Base-by-base conservation (phyloP, 2,797 vertebrate genomes). In the Lacerta viridis region DNA sequence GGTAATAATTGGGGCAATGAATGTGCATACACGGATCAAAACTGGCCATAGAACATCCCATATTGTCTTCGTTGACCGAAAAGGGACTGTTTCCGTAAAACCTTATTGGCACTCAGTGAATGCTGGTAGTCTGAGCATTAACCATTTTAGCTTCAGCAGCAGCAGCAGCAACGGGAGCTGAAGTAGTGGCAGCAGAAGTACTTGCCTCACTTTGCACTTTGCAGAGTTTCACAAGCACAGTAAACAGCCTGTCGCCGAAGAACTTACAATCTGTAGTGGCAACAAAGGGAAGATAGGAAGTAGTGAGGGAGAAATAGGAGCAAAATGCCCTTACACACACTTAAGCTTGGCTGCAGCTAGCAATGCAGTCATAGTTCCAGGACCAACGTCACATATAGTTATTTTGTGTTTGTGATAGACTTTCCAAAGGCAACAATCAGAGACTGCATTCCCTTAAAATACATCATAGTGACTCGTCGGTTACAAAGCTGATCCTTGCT, bases 361-460 rank as follows among this genome's bases (percentile, higher is more conserved):
- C 82, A 75, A 87, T 25, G 23, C 4, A 61, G 50, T 80, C 36
- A 64, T 25, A 81, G 50, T 33, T 64, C 4, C 20, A 66, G 59
- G 59, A 71, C 71, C 29, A 81, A 74, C 29, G n/a, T 75, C 59
- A 46, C 61, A 74, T 68, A 78, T 18, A 50, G 36, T 59, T 39
- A 39, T 59, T 69, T 36, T 68, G 23, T 88, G 72, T 78, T 69
- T 83, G 46, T 10, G 59, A 36, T 46, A 25, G 36, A 15, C 29
- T 64, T 61, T 50, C 46, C 80, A 78, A 88, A 68, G 39, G 29
- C 64, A 88, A 83, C 23, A 72, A 76, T 66, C 80, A 50, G 66
- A 43, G 23, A 29, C 20, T 64, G 13, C 55, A 79, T 43, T 84
- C 75, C 50, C 71, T 43, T 43, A 88, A 88, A 84, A 69, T 23